Base-by-base conservation (phyloP, 2,113 vertebrate genomes). In the Cryptotis parvus region DNA sequence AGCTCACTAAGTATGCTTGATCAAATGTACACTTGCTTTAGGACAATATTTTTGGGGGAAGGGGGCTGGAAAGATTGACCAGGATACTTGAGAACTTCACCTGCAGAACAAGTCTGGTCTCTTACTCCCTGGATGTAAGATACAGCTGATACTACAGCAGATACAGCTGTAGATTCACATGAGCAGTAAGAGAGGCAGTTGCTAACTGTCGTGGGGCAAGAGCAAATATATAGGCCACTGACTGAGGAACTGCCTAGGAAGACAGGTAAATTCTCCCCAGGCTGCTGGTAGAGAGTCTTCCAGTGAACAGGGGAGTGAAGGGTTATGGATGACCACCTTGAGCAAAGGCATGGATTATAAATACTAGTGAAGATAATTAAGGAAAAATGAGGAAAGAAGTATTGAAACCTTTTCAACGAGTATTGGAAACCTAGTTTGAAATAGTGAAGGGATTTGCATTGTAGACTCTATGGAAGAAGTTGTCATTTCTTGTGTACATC, bases 1-100 rank as follows among this genome's bases (percentile, higher is more conserved):
- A 65, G 26, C 22, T 86, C 35, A 35, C 18, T 37, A 52, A 63
- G 70, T 94, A 41, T 70, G 87, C 74, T 78, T 75, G 43, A 76
- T 35, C 3, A 14, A 58, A 1, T n/a, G 41, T 55, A 88, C 88
- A 87, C 16, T 2, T 49, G 49, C 55, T 68, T 68, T 83, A 93
- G 35, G 43, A 74, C 18, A 84, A 14, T 43, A 12, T n/a, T 84
- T 78, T 61, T 55, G 45, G 45, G 45, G 45, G 45, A 10, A 12
- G 45, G 45, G 45, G 45, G 45, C 45, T 2, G 3, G 55, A 4
- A 65, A 1, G 2, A 22, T 78, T 89, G 73, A 43, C 35, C 79
- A 31, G 77, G 78, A 65, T 63, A 20, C 43, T n/a, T 37, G 20
- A 26, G 41, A 63, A 52, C 49, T 26, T 49, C 45, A 22, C 74